Evolutionary conservation across 2,797 vertebrate genomes (phyloP).

Genomic region (Lophius americanus): DNA sequence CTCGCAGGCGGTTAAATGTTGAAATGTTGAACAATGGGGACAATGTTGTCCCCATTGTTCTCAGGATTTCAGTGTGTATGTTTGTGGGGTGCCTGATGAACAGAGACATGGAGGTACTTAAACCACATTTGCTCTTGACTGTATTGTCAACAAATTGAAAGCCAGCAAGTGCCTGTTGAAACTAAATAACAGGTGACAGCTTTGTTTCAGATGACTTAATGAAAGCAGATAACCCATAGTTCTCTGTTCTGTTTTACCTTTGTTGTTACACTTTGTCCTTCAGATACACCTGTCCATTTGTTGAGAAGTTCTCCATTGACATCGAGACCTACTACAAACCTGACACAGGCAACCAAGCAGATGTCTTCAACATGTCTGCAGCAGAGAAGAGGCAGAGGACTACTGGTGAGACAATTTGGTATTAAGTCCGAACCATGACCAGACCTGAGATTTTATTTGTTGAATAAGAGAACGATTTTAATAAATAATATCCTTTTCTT

Average conservation of each 20-base stretch:
- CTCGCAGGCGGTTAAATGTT: constrained; percentile 33
- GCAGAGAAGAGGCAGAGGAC: constrained; percentile 90
- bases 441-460: no score
- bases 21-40: neutral
- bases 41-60: constrained; percentile 29
- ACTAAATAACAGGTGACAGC: constrained; percentile 59
- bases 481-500: neutral
- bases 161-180: constrained; percentile 62
- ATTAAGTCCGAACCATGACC: neutral
- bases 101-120: constrained; percentile 49
- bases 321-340: constrained; percentile 97
- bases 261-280: constrained; percentile 7
- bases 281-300: constrained; percentile 98
- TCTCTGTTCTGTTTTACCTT: constrained; percentile 1
- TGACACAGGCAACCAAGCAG: constrained; percentile 88
- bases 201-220: constrained; percentile 44
- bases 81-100: constrained; percentile 48
- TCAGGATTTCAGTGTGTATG: constrained; percentile 39
- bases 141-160: constrained; percentile 60
- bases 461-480: neutral
- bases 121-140: constrained; percentile 55
- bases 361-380: constrained; percentile 93
- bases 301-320: constrained; percentile 99
- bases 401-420: constrained; percentile 81
- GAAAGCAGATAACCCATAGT: constrained; percentile 6